Percentiles rank a stretch among this genome's conserved stretches.
These are phyloP conservation scores for Linnaemya tessellans DNA, from an alignment of 2,888 invertebrate species.

Conservation along the genomic window DNA sequence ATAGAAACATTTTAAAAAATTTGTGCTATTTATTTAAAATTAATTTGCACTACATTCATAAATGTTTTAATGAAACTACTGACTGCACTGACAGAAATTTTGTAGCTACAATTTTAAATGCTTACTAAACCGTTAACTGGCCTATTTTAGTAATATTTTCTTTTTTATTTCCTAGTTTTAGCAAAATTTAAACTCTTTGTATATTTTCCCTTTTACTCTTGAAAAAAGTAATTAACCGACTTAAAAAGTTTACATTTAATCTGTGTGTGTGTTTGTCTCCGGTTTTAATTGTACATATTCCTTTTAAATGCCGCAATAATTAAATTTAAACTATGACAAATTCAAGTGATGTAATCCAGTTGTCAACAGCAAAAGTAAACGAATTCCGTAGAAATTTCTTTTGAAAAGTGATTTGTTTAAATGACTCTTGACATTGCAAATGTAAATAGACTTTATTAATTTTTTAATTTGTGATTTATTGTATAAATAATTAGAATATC, in stretches of 20 bases:
- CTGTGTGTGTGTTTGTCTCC: constrained; percentile 3
- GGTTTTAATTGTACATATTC: constrained; percentile 24
- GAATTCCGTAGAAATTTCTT: constrained; percentile 12
- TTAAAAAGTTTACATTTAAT: constrained; percentile 31
- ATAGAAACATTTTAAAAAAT: not conserved
- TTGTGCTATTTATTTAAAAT: not conserved
- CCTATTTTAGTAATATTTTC: not conserved
- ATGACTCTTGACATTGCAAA: not conserved
- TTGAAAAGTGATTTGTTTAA: constrained; percentile 16
- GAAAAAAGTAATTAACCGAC: constrained; percentile 33
- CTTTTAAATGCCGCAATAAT: constrained; percentile 57
- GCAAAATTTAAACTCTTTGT: not conserved
- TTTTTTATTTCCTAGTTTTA: not conserved
- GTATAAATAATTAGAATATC: no score
- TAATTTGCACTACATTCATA: not conserved
- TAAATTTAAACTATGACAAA: constrained; percentile 56
- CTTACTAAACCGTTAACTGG: not conserved
- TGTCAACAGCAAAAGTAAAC: not conserved
- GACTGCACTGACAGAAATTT: not conserved
- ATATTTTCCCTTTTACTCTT: not conserved
- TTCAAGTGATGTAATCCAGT: constrained; percentile 51
- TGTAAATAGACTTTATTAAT: not conserved
- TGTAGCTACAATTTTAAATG: not conserved
- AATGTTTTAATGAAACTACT: no score
- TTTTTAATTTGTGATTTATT: no score